Conservation (phyloP, 2,888 invertebrate genomes). For the Pseudoips prasinana region DNA sequence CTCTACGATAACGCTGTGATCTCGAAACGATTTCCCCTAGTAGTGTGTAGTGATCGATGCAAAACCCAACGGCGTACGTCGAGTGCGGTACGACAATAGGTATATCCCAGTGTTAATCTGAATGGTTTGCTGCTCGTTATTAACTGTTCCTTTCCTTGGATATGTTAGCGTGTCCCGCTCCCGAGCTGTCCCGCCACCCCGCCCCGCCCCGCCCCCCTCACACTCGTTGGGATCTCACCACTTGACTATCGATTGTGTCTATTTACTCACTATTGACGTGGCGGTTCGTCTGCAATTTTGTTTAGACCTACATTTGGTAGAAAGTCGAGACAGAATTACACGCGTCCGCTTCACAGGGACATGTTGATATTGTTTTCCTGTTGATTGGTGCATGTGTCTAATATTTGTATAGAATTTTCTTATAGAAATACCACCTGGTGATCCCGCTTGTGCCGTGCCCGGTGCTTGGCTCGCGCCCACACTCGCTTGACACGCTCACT, state of each 20-base stretch:
- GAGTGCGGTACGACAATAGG: constrained; percentile 60
- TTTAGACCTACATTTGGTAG: constrained; percentile 12
- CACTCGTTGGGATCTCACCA: constrained; percentile 51
- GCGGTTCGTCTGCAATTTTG: constrained; percentile 46
- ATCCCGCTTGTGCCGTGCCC: constrained; percentile 27
- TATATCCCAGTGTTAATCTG: constrained; percentile 70
- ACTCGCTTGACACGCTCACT: constrained; percentile 5
- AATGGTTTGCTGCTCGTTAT: constrained; percentile 81
- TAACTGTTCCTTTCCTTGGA: constrained; percentile 64
- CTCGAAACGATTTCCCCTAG: constrained; percentile 66
- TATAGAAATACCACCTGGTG: constrained; percentile 72
- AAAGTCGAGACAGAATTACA: constrained; percentile 39
- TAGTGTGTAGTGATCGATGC: constrained; percentile 56
- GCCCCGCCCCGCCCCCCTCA: constrained; percentile 30
- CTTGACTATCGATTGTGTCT: constrained; percentile 48
- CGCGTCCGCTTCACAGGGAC: constrained; percentile 37
- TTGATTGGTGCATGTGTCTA: constrained; percentile 68
- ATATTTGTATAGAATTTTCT: constrained; percentile 60
- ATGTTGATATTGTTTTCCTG: constrained; percentile 38
- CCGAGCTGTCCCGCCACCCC: constrained; percentile 29
- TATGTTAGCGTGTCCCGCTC: constrained; percentile 58
- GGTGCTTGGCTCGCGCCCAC: constrained; percentile 19
- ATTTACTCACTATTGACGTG: constrained; percentile 39
- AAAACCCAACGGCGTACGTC: constrained; percentile 48
- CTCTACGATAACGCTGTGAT: constrained; percentile 71